A percentile compares a stretch with the other conserved stretches of the same genome.
phyloP scores from a whole-genome alignment of 2,797 vertebrate genomes.

The Sternotherus odoratus region DNA sequence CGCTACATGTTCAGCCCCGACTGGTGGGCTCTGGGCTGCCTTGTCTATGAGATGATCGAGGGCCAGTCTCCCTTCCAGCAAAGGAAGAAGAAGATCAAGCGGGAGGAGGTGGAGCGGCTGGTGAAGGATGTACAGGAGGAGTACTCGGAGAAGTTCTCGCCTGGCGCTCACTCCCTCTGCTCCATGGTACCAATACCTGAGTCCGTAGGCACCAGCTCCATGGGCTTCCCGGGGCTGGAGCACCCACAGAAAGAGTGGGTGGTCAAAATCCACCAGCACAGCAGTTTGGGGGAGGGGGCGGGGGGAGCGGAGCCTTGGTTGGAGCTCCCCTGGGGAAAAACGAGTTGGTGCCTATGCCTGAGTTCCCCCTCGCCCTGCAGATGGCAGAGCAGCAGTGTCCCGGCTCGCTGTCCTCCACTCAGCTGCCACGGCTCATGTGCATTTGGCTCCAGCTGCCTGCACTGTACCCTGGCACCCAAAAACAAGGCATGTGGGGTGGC shows the following conservation, averaged over 20 bases:
- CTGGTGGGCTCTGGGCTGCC: slow-evolving; percentile 98
- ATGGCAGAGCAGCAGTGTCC: background rate
- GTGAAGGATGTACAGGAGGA: slow-evolving; percentile 94
- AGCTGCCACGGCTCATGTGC: background rate
- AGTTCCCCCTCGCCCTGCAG: background rate
- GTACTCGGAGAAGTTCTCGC: slow-evolving; percentile 91
- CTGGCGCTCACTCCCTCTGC: slow-evolving; percentile 90
- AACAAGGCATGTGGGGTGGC: background rate
- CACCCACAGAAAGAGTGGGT: too few species aligned
- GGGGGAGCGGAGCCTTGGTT: too few species aligned
- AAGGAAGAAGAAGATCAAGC: slow-evolving; percentile 97
- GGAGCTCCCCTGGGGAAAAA: too few species aligned
- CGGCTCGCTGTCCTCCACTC: background rate
- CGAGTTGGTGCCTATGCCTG: too few species aligned
- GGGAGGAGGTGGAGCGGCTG: slow-evolving; percentile 95
- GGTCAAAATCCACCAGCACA: too few species aligned
- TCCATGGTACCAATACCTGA: slow-evolving; percentile 84
- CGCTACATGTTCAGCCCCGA: slow-evolving; percentile 96
- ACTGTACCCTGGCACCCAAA: background rate
- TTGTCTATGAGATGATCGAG: slow-evolving; percentile 98
- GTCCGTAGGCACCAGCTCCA: background rate
- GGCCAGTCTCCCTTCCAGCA: slow-evolving; percentile 98
- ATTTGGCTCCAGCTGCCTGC: background rate
- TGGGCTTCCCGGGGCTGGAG: too few species aligned
- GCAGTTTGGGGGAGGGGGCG: too few species aligned